Conservation (phyloP, 2,797 vertebrate species). For the Spinus pinus region DNA sequence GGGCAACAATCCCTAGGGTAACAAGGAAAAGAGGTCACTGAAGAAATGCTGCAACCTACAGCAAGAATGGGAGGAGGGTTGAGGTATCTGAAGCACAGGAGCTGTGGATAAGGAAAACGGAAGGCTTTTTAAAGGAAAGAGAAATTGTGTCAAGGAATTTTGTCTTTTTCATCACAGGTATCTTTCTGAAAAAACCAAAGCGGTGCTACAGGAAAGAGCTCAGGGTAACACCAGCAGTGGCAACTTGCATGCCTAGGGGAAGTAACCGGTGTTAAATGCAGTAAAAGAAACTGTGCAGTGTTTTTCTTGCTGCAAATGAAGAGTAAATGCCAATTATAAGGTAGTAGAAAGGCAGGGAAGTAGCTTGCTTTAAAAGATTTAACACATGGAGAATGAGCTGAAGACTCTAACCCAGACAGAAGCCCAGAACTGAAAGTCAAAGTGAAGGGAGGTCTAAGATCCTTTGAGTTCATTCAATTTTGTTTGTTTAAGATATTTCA, state of each 20-base stretch:
- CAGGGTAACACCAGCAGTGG: background rate
- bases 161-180: background rate
- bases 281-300: background rate
- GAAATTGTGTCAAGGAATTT: background rate
- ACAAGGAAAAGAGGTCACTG: slow-evolving; percentile 39
- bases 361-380: background rate
- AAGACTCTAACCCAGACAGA: background rate
- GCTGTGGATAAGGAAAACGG: background rate
- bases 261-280: background rate
- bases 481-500: background rate
- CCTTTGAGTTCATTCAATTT: background rate
- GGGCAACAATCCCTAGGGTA: slow-evolving; percentile 46
- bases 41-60: slow-evolving; percentile 16
- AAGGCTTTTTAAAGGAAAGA: background rate
- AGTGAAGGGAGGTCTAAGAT: background rate
- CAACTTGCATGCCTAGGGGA: background rate
- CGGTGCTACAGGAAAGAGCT: background rate
- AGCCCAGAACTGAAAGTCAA: background rate
- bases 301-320: background rate
- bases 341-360: background rate
- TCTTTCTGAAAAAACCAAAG: background rate
- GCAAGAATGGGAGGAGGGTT: background rate
- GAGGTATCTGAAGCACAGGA: background rate
- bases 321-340: background rate
- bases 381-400: background rate